phyloP scores from a whole-genome alignment of 2,113 vertebrate species.

The zebrafish (Danio rerio) region GRCz12tu NC_133179.1:15873001-15873500 shows the following conservation, averaged over 20 bases:
- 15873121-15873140: constrained; percentile 4
- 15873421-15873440: neutral
- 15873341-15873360: constrained; percentile 37
- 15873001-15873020: constrained; percentile 47
- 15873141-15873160: constrained; percentile 35
- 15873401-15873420: neutral
- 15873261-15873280: neutral
- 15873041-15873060: neutral
- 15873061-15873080: constrained; percentile 18
- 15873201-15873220: constrained; percentile 46
- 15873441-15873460: neutral
- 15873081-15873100: constrained; percentile 38
- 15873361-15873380: neutral
- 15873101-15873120: constrained; percentile 12
- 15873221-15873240: neutral
- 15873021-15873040: constrained; percentile 13
- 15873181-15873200: constrained; percentile 44
- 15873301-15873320: neutral
- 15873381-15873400: neutral
- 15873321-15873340: neutral
- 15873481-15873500: neutral
- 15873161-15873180: constrained; percentile 55
- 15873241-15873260: neutral
- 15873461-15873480: neutral
- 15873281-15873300: neutral